A percentile compares a stretch with the other conserved stretches of the same genome.
Conservation (phyloP, 2,888 invertebrate genomes). For the Dysmachus trigonus region DNA sequence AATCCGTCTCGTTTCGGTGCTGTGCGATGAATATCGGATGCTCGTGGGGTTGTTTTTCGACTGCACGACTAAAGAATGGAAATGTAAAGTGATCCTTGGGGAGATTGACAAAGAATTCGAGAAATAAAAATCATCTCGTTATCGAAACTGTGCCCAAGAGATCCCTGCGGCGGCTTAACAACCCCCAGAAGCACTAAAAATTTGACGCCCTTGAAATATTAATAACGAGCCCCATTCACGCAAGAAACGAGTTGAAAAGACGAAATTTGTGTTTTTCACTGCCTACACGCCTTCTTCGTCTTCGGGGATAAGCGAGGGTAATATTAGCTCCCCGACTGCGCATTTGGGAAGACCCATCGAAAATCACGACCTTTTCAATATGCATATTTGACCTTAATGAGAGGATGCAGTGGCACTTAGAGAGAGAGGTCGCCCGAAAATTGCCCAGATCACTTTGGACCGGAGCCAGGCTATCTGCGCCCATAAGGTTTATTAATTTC, state of each 20-base stretch:
- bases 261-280: conserved; percentile 12
- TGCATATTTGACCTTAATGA: conserved; percentile 20
- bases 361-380: conserved; percentile 12
- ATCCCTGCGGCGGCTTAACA: conserved; percentile 25
- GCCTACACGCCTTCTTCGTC: background rate
- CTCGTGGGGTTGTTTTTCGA: conserved; percentile 5
- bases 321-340: background rate
- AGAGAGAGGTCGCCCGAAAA: background rate
- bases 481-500: conserved; percentile 27
- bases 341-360: background rate
- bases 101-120: conserved; percentile 34
- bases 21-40: conserved; percentile 18
- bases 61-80: background rate
- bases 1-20: background rate
- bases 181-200: conserved; percentile 45
- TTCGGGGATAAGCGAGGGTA: background rate
- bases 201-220: conserved; percentile 49
- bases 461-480: background rate
- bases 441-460: background rate
- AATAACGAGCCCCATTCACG: conserved; percentile 46
- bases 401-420: background rate
- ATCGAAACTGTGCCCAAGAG: conserved; percentile 26
- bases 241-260: conserved; percentile 36
- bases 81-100: conserved; percentile 35
- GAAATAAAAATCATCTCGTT: conserved; percentile 43